Evolutionary conservation across 1,140 invertebrate genomes (phyloP), one percentile per base, ranked within the genome.

Genomic region (Helicoverpa armigera): DNA sequence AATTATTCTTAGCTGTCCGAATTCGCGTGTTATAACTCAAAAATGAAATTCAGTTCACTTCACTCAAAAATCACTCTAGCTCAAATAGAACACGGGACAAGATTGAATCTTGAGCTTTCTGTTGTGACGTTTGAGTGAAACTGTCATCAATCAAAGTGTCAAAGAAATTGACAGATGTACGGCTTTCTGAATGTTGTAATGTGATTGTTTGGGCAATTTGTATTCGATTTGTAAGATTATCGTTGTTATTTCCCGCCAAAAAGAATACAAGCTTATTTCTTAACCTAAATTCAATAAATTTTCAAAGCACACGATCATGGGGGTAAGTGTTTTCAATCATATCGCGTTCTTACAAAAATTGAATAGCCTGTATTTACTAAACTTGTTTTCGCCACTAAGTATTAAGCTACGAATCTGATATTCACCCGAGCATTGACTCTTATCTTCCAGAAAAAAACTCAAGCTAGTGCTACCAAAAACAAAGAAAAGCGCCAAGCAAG

Each of bases 401-500:
- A 23, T 23, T 2, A 23, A 23, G 23, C 23, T 23, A 23, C 2
- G 23, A 23, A 23, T 23, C 35, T 43, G 35, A 43, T 43, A 35
- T 43, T 43, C 35, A 43, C 35, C 35, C 1, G 35, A 35, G 43
- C 23, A 16, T 43, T 73, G 18, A n/a, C n/a, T 56, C 16, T 53
- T 54, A 11, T 16, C 43, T 91, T 89, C 60, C 81, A 94, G 93
- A 94, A 94, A 85, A 95, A 95, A 85, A 79, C 91, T 9, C 75
- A 82, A 58, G 73, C 86, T 12, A 88, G 87, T 23, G 74, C 73
- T 7, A 93, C 88, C 69, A 95, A 94, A 83, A 91, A 83, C 61
- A 95, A 95, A 88, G 94, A 95, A 74, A 95, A 95, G 82, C 87
- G 93, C 16, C 89, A 90, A 83, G 92, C 92, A 5, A 87, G 93